A percentile compares a stretch with the other conserved stretches of the same genome.
Conservation (phyloP, 2,797 vertebrate genomes). For the Labroides dimidiatus region DNA sequence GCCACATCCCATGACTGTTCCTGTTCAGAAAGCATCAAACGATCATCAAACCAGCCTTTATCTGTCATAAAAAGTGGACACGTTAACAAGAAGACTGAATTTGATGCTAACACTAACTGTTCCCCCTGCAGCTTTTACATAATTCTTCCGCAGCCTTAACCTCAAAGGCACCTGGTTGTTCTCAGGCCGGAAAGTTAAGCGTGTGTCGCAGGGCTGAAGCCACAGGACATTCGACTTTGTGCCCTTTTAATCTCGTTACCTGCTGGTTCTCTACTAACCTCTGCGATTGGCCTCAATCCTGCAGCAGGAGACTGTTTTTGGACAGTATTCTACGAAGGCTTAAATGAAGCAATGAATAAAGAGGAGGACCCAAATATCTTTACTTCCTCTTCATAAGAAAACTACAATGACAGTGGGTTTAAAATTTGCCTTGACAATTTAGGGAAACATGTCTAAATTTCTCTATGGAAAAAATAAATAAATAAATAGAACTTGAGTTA, state of each 20-base stretch:
- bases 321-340: constrained; percentile 61
- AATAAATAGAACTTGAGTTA: background rate
- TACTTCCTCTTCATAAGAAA: background rate
- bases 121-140: background rate
- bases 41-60: constrained; percentile 11
- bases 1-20: constrained; percentile 85
- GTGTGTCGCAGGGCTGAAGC: constrained; percentile 19
- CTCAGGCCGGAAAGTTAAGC: constrained; percentile 3
- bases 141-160: background rate
- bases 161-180: constrained; percentile 4
- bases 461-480: background rate
- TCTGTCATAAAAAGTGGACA: background rate
- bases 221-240: constrained; percentile 28
- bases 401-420: background rate
- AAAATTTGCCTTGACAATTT: background rate
- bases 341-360: constrained; percentile 30
- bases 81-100: background rate
- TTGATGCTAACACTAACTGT: too few relatives aligned
- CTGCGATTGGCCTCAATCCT: constrained; percentile 75
- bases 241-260: constrained; percentile 74
- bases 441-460: background rate
- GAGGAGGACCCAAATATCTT: background rate
- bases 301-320: constrained; percentile 38
- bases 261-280: constrained; percentile 48
- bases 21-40: constrained; percentile 50